phyloP scores from a whole-genome alignment of 2,797 vertebrate species.

The Sebastes oblongus region DNA sequence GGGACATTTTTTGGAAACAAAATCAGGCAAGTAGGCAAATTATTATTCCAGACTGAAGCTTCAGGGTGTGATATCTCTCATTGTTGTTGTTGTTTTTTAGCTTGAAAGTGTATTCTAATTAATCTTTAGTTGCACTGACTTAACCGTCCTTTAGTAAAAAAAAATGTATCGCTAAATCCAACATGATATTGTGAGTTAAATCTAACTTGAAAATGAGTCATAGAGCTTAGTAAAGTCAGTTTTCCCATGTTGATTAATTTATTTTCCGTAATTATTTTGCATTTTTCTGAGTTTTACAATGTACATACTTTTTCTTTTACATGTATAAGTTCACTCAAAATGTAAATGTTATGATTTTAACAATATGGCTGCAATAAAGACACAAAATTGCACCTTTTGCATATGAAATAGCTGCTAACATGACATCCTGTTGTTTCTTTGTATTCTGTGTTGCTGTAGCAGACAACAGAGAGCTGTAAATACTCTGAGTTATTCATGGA shows the following conservation, averaged over 20 bases:
- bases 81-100: background rate
- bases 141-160: background rate
- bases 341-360: background rate
- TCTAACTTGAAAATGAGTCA: background rate
- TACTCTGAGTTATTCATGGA: background rate
- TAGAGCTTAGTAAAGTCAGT: background rate
- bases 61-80: background rate
- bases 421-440: background rate
- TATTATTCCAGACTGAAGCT: background rate
- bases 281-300: background rate
- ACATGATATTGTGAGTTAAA: background rate
- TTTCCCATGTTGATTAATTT: accelerated
- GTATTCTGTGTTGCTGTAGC: background rate
- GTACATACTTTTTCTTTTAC: too few species aligned
- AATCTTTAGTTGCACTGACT: background rate
- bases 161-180: background rate
- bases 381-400: background rate
- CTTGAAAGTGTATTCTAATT: background rate
- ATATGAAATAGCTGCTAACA: background rate
- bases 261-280: background rate
- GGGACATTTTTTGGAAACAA: background rate
- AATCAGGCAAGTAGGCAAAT: slow-evolving; percentile 44
- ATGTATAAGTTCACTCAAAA: background rate
- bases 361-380: background rate
- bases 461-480: background rate